Evolutionary conservation across 2,888 invertebrate genomes (phyloP).

Genomic region (Hypercompe scribonia): DNA sequence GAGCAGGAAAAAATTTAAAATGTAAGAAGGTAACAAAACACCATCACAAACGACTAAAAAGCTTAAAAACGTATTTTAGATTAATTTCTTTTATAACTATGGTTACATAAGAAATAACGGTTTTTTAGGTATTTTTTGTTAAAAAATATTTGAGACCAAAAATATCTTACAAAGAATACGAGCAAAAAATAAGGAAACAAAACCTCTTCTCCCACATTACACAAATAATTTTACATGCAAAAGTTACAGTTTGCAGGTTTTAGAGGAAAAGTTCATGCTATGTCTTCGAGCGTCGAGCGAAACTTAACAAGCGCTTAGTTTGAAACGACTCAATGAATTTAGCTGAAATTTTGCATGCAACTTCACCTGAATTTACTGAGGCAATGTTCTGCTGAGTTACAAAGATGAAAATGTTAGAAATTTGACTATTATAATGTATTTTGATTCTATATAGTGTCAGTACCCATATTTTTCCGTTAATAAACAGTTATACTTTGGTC

Average conservation of each 20-base stretch:
- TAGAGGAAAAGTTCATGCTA: slow-evolving; percentile 29
- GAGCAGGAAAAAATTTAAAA: too few relatives aligned
- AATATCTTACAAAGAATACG: not conserved
- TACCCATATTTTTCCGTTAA: too few relatives aligned
- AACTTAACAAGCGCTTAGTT: slow-evolving; percentile 38
- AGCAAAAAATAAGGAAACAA: slow-evolving; percentile 2
- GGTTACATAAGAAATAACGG: too few relatives aligned
- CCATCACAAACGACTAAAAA: too few relatives aligned
- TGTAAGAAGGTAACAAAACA: too few relatives aligned
- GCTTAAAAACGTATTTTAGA: too few relatives aligned
- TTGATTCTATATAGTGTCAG: not conserved
- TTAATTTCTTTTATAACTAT: too few relatives aligned
- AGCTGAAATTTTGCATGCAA: slow-evolving; percentile 27
- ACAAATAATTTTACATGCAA: slow-evolving; percentile 31
- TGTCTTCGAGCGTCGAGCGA: slow-evolving; percentile 27
- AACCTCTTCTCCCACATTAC: slow-evolving; percentile 10
- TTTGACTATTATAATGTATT: not conserved
- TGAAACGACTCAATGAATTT: slow-evolving; percentile 48
- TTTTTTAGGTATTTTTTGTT: too few relatives aligned
- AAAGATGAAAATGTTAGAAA: not conserved
- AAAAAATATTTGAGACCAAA: not conserved
- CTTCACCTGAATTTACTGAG: slow-evolving; percentile 12
- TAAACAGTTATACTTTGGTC: too few relatives aligned
- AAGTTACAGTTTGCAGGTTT: slow-evolving; percentile 37
- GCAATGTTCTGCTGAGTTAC: slow-evolving; percentile 7